Base-by-base conservation (phyloP, 2,113 vertebrate species). In the Sciurus niger region DNA sequence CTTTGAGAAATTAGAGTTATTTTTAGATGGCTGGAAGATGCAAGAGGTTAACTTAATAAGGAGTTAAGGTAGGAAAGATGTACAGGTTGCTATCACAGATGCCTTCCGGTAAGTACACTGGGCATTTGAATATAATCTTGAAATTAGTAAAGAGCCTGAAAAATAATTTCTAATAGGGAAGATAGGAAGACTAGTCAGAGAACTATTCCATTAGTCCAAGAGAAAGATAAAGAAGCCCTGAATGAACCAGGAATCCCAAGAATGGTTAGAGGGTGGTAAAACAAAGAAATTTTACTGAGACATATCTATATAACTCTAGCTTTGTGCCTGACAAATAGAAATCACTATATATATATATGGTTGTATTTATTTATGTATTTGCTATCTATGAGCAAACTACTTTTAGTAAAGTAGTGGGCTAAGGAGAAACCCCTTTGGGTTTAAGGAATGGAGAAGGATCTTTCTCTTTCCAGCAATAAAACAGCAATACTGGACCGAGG, bases 51-150 rank as follows among this genome's bases (percentile, higher is more conserved):
- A 20, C 13, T 51, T 53, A 43, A 83, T 3, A 65, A 65, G 32
- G n/a, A 82, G 30, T 87, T 83, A 70, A 63, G 40, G 86, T 51
- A 91, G 70, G 51, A 80, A 77, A 83, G 70, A 76, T 72, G 55
- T 80, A 43, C 58, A 28, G 4, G 13, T 9, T 55, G 8, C 43
- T 53, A 37, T 63, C 24, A 67, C 34, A 93, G 43, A 76, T 65
- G 34, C 30, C 53, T 84, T 53, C 30, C 86, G 32, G 2, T 82
- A 89, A 82, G 17, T 76, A 74, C 6, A 58, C 2, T 8, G 76
- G 37, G 5, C n/a, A 20, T 87, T 48, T 63, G 58, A 60, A 84
- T 92, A 4, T 92, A n/a, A 76, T 60, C 51, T 40, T 82, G 12
- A 78, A 85, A 73, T 93, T 37, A 43, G 28, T 28, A 22, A 78